phyloP scores from a whole-genome alignment of 2,888 invertebrate genomes.

The Gymnosoma rotundatum region DNA sequence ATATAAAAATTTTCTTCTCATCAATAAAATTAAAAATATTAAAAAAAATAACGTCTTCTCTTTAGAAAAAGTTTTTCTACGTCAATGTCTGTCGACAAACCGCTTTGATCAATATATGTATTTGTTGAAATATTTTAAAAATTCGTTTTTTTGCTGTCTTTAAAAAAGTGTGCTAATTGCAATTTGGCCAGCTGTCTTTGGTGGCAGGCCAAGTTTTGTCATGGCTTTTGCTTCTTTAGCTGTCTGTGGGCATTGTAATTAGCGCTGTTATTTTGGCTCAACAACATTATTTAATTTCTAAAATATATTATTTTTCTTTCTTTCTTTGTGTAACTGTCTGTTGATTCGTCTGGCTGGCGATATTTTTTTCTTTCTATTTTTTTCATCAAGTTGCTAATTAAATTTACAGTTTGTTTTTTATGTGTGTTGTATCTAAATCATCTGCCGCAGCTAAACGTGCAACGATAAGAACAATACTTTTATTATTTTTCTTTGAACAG shows the following conservation, averaged over 20 bases:
- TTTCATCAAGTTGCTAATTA: conserved; percentile 59
- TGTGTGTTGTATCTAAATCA: conserved; percentile 52
- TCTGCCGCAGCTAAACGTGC: conserved; percentile 34
- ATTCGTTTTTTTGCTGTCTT: too few species aligned
- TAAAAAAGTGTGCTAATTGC: not conserved
- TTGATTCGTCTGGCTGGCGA: not conserved
- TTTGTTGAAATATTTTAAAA: too few species aligned
- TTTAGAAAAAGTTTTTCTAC: too few species aligned
- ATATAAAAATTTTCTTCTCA: too few species aligned
- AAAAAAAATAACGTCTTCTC: too few species aligned
- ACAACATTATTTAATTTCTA: conserved; percentile 25
- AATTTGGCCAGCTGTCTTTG: not conserved
- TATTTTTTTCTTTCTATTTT: too few species aligned
- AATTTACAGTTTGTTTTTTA: conserved; percentile 60
- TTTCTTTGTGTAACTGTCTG: not conserved
- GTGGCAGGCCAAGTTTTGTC: not conserved
- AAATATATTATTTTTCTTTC: conserved; percentile 1
- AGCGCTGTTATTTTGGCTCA: conserved; percentile 29
- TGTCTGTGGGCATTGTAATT: conserved; percentile 33
- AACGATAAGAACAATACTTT: conserved; percentile 18
- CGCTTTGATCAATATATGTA: too few species aligned
- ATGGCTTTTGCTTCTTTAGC: not conserved
- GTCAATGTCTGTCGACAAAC: too few species aligned
- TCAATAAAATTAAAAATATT: too few species aligned
- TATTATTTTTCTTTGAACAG: conserved; percentile 2